Evolutionary conservation across 2,888 invertebrate species (phyloP).

Genomic region (Drosophila vallismaia): DNA sequence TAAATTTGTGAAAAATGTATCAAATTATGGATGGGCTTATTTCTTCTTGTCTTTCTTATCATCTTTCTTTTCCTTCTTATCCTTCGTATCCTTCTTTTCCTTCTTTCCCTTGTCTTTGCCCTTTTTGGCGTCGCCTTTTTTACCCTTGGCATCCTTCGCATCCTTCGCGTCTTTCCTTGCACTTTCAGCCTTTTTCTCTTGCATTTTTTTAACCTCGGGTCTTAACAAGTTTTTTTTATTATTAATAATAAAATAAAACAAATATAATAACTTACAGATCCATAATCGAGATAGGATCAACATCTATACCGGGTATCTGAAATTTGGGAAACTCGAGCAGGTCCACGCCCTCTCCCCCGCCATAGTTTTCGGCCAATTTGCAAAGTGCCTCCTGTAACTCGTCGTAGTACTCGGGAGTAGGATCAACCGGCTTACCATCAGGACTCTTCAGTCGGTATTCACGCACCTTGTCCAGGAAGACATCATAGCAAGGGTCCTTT

Average conservation of each 20-base stretch:
- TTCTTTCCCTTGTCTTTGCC: background rate
- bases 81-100: background rate
- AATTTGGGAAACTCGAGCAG: slow-evolving; percentile 33
- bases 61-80: background rate
- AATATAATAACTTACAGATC: slow-evolving; percentile 9
- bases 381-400: slow-evolving; percentile 16
- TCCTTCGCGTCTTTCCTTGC: background rate
- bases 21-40: background rate
- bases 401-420: slow-evolving; percentile 19
- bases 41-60: background rate
- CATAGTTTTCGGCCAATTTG: slow-evolving; percentile 14
- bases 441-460: slow-evolving; percentile 34
- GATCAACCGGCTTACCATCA: slow-evolving; percentile 30
- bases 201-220: slow-evolving; percentile 8
- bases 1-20: background rate
- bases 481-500: slow-evolving; percentile 21
- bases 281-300: slow-evolving; percentile 34
- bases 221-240: background rate
- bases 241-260: background rate
- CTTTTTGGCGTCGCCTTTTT: background rate
- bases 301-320: slow-evolving; percentile 10
- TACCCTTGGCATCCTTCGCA: background rate
- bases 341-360: slow-evolving; percentile 32
- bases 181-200: background rate
- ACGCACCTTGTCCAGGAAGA: slow-evolving; percentile 32